Conservation (phyloP, 2,888 invertebrate genomes). For the Troilus luridus region DNA sequence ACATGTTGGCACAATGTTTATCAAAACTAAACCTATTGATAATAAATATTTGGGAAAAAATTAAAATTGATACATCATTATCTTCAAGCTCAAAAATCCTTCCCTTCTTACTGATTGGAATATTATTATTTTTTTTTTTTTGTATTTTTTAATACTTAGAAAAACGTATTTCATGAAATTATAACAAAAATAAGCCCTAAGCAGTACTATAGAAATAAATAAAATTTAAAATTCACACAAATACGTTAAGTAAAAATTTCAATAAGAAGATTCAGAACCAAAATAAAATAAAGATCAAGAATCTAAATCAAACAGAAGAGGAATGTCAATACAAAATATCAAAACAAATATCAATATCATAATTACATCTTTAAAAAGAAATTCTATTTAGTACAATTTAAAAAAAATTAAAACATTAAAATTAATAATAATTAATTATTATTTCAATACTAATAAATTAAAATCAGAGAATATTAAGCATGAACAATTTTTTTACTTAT, state of each 20-base stretch:
- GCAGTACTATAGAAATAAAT: not conserved
- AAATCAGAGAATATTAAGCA: not conserved
- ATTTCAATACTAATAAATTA: conserved; percentile 1
- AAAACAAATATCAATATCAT: not conserved
- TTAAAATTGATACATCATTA: not conserved
- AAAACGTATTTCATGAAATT: not conserved
- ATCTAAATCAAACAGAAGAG: not conserved
- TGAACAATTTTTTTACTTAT: not conserved
- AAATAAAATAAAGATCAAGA: not conserved
- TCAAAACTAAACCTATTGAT: conserved; percentile 6
- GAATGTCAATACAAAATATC: conserved; percentile 11
- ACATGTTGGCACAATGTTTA: conserved; percentile 15
- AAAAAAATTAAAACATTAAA: not conserved
- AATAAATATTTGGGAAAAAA: not conserved
- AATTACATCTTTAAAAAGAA: not conserved
- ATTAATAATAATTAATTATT: not conserved
- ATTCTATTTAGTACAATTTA: not conserved
- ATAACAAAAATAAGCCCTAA: not conserved
- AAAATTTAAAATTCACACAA: not conserved
- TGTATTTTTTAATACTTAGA: not conserved
- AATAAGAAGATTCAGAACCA: not conserved
- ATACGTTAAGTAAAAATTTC: not conserved
- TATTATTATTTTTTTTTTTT: not conserved
- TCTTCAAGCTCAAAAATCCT: not conserved
- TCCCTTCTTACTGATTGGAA: not conserved